Evolutionary conservation across 2,797 vertebrate genomes (phyloP).

Genomic region (Hippoglossus hippoglossus): DNA sequence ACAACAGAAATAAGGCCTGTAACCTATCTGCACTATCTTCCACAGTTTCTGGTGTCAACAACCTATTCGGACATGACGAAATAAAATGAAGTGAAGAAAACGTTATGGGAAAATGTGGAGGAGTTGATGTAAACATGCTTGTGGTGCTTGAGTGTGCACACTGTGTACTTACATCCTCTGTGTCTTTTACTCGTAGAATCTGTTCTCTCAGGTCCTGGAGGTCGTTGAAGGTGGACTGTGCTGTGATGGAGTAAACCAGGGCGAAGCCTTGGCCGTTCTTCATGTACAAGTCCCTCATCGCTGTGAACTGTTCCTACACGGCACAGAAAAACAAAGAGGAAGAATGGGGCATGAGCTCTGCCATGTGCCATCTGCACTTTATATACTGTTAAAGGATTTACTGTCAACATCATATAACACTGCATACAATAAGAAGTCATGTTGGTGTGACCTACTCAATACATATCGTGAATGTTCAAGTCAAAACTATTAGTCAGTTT

Average conservation of each 20-base stretch:
- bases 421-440: not conserved
- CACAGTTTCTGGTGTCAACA: conserved; percentile 9
- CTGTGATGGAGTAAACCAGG: conserved; percentile 99
- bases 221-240: conserved; percentile 99
- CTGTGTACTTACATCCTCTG: conserved; percentile 93
- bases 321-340: not conserved
- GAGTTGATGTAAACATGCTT: not conserved
- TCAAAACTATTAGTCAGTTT: not conserved
- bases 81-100: not conserved
- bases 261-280: conserved; percentile 99
- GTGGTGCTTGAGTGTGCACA: no score
- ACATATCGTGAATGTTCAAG: not conserved
- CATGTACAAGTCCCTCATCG: conserved; percentile 99
- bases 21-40: conserved; percentile 26
- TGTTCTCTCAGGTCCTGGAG: conserved; percentile 98
- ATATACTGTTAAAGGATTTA: conserved; percentile 2
- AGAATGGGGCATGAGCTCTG: conserved; percentile 23
- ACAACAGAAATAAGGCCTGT: conserved; percentile 34
- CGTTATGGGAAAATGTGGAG: not conserved
- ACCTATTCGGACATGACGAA: not conserved
- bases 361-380: not conserved
- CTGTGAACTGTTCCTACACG: conserved; percentile 97
- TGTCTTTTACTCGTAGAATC: conserved; percentile 99
- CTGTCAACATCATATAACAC: not conserved
- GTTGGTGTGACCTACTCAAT: not conserved